A percentile compares a stretch with the other conserved stretches of the same genome.
These are phyloP conservation scores for Paralichthys olivaceus DNA, from an alignment of 2,113 vertebrate genomes.

Conservation along the genomic window DNA sequence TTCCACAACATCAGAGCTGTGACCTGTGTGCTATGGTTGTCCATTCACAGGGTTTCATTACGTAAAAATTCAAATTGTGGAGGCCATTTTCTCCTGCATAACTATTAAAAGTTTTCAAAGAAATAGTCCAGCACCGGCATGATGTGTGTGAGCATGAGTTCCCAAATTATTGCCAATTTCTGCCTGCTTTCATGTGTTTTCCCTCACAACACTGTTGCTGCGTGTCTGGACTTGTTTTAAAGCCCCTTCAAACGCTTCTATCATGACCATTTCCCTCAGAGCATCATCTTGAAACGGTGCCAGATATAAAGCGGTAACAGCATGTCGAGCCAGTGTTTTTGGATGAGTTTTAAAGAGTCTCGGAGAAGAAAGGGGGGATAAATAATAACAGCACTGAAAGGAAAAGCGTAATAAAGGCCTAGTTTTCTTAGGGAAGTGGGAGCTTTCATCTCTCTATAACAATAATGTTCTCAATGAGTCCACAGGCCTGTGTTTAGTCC, in stretches of 20 bases:
- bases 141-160: conserved; percentile 13
- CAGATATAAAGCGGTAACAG: conserved; percentile 81
- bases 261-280: conserved; percentile 78
- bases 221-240: conserved; percentile 80
- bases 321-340: conserved; percentile 77
- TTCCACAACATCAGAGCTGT: conserved; percentile 4
- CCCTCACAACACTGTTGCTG: conserved; percentile 45
- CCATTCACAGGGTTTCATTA: conserved; percentile 25
- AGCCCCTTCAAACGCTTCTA: conserved; percentile 77
- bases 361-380: conserved; percentile 78
- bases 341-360: conserved; percentile 81
- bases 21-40: background rate
- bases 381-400: conserved; percentile 82
- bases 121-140: background rate
- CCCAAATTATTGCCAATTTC: conserved; percentile 47
- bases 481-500: conserved; percentile 72
- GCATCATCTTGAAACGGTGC: conserved; percentile 78
- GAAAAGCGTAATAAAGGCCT: conserved; percentile 80
- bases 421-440: conserved; percentile 75
- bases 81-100: conserved; percentile 18
- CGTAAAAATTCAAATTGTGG: conserved; percentile 24
- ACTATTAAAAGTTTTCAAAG: conserved; percentile 24
- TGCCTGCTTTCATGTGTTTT: conserved; percentile 61
- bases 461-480: conserved; percentile 81
- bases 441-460: conserved; percentile 83